phyloP scores from a whole-genome alignment of 2,113 vertebrate species.

The Vulpes ferrilata region DNA sequence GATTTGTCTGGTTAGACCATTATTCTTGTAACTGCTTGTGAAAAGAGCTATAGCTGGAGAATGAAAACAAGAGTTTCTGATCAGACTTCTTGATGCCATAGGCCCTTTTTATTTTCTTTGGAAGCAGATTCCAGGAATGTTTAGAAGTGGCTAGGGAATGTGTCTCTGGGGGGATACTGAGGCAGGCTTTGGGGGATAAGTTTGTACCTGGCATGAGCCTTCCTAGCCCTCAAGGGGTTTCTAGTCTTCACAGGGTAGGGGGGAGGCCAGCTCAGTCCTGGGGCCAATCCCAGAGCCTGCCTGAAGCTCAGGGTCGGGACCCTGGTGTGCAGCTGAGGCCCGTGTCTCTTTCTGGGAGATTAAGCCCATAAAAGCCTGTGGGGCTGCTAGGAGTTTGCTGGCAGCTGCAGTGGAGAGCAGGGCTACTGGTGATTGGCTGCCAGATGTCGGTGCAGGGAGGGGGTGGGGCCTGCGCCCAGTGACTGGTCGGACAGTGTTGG shows the following conservation, averaged over 20 bases:
- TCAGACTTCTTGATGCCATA: neutral
- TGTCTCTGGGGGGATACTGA: too few species aligned
- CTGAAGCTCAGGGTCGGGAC: fast-evolving
- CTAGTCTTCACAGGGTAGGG: neutral
- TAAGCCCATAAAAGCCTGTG: neutral
- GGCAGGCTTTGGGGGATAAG: neutral
- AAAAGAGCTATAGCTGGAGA: neutral
- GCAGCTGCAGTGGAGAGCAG: neutral
- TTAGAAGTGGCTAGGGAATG: neutral
- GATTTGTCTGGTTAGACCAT: neutral
- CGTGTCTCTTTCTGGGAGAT: neutral
- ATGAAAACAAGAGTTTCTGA: neutral
- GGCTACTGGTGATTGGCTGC: neutral
- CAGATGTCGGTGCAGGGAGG: neutral
- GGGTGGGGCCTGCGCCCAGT: fast-evolving
- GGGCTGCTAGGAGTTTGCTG: neutral
- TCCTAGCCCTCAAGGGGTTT: neutral
- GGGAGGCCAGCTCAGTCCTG: too few species aligned
- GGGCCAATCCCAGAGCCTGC: neutral
- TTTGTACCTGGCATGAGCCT: fast-evolving
- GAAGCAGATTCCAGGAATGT: neutral
- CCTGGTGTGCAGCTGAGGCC: neutral
- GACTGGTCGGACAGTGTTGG: neutral
- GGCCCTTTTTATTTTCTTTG: neutral
- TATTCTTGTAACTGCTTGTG: neutral